Conservation (phyloP, 1,140 invertebrate species). For the Anoplophora glabripennis region DNA sequence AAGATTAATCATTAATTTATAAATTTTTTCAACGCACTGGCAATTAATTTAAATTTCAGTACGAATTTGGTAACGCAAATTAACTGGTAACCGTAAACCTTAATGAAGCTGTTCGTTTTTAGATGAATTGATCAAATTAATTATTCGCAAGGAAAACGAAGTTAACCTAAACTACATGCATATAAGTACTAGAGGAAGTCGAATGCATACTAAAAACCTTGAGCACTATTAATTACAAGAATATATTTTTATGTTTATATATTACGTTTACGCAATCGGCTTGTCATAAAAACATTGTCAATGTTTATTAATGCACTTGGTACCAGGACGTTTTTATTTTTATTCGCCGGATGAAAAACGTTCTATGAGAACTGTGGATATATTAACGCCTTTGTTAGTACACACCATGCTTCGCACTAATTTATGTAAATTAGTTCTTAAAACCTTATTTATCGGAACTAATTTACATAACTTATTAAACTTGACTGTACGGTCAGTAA, state of each 20-base stretch:
- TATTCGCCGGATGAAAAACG: background rate
- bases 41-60: too few relatives aligned
- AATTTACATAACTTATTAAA: too few relatives aligned
- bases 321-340: background rate
- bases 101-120: too few relatives aligned
- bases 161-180: background rate
- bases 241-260: slow-evolving; percentile 3
- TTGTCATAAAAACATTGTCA: slow-evolving; percentile 11
- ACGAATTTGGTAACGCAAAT: too few relatives aligned
- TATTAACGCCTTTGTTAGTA: too few relatives aligned
- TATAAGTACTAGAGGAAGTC: slow-evolving; percentile 2
- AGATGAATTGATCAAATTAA: background rate
- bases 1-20: too few relatives aligned
- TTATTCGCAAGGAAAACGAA: background rate
- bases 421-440: background rate
- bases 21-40: too few relatives aligned
- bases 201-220: slow-evolving; percentile 6
- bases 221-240: background rate
- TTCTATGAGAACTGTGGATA: background rate
- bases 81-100: too few relatives aligned
- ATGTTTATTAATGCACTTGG: background rate
- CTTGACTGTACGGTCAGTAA: too few relatives aligned
- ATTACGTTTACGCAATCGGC: slow-evolving; percentile 3
- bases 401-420: too few relatives aligned
- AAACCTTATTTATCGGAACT: background rate